Evolutionary conservation across 2,113 vertebrate genomes (phyloP).

Genomic region (Hemiprocne comata): DNA sequence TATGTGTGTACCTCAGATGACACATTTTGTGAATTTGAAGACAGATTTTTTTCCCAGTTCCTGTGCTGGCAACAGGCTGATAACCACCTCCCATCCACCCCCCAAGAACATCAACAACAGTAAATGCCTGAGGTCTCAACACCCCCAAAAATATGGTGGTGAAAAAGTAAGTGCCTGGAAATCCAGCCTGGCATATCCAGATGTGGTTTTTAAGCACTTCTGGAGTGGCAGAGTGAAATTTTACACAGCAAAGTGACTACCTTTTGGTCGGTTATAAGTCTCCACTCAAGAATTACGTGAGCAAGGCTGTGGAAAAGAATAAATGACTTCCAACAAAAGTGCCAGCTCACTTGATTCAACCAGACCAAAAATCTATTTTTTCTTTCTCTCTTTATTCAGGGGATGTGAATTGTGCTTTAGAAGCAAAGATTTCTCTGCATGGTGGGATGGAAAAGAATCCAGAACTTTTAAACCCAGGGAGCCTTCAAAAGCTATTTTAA

Average conservation of each 20-base stretch:
- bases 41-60: background rate
- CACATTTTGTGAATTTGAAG: background rate
- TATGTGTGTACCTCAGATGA: background rate
- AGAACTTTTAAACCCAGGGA: constrained; percentile 56
- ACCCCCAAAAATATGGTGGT: background rate
- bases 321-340: background rate
- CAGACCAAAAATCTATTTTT: background rate
- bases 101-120: background rate
- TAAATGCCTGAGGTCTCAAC: background rate
- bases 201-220: background rate
- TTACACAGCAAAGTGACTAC: background rate
- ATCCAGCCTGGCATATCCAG: background rate
- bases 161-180: background rate
- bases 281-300: background rate
- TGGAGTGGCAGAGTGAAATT: background rate
- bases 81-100: background rate
- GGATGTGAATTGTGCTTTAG: background rate
- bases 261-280: background rate
- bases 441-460: constrained; percentile 6
- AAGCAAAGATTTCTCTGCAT: constrained; percentile 8
- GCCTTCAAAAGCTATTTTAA: constrained; percentile 61
- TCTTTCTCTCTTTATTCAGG: background rate
- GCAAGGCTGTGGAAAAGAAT: background rate
- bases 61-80: background rate
- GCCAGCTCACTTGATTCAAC: background rate